A percentile compares a stretch with the other conserved stretches of the same genome.
Conservation (phyloP, 2,888 invertebrate genomes). For the Scaptomyza parva region DNA sequence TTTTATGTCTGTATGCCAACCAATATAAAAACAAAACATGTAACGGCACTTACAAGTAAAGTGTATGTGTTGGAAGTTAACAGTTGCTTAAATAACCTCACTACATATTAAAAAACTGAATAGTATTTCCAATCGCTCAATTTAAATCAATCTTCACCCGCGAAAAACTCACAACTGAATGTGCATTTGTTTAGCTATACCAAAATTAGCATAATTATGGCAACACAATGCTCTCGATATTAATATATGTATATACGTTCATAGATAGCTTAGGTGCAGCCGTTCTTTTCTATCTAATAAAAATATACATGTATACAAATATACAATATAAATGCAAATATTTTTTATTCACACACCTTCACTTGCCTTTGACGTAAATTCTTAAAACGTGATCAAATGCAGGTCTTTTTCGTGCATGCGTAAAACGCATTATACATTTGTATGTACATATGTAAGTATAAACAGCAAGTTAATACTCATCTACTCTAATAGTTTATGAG, state of each 20-base stretch:
- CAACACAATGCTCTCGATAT: conserved; percentile 3
- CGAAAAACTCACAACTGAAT: conserved; percentile 38
- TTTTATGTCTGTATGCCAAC: too few species aligned
- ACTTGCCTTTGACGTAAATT: background rate
- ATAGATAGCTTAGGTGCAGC: conserved; percentile 34
- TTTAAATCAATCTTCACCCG: conserved; percentile 14
- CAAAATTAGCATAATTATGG: background rate
- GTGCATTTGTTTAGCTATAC: background rate
- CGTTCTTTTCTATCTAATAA: conserved; percentile 41
- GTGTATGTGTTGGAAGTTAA: background rate
- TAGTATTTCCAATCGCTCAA: background rate
- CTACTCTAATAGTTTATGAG: too few species aligned
- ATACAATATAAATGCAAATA: conserved; percentile 4
- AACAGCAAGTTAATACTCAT: too few species aligned
- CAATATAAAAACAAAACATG: too few species aligned
- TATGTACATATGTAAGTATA: too few species aligned
- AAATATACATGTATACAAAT: conserved; percentile 16
- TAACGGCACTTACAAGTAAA: background rate
- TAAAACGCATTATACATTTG: too few species aligned
- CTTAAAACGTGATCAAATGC: background rate
- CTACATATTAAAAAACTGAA: background rate
- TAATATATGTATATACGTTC: background rate
- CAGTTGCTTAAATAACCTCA: background rate
- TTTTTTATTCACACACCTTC: conserved; percentile 1
- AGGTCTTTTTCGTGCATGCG: background rate